A percentile compares a stretch with the other conserved stretches of the same genome.
phyloP scores from a whole-genome alignment of 2,888 invertebrate genomes.

The Hyposoter dolosus region DNA sequence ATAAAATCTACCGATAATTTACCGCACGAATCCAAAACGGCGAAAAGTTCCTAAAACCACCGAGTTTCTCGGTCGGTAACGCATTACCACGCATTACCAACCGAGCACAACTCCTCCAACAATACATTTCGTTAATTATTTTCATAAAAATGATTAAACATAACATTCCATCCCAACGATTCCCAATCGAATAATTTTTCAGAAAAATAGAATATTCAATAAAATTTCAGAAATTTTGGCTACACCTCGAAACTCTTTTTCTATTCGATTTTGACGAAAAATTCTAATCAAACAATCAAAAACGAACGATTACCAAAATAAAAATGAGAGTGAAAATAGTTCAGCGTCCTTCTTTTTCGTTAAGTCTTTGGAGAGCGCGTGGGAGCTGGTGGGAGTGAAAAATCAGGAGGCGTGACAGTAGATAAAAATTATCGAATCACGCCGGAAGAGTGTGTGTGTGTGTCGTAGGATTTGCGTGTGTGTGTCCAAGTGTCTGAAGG shows the following conservation, averaged over 20 bases:
- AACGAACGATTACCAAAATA: too few relatives aligned
- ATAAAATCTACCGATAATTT: neutral
- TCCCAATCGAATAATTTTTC: too few relatives aligned
- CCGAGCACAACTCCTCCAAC: neutral
- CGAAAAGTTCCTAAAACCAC: neutral
- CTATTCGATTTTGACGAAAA: too few relatives aligned
- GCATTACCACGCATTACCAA: neutral
- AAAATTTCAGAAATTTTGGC: too few relatives aligned
- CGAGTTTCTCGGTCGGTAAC: neutral
- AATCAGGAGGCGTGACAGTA: conserved; percentile 81
- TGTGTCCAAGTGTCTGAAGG: conserved; percentile 6
- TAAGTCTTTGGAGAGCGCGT: neutral
- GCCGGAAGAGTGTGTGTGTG: conserved; percentile 76
- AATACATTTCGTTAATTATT: too few relatives aligned
- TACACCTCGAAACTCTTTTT: too few relatives aligned
- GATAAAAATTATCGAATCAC: conserved; percentile 83
- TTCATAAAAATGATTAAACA: too few relatives aligned
- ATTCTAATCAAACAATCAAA: too few relatives aligned
- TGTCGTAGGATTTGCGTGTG: conserved; percentile 61
- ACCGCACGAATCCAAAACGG: neutral
- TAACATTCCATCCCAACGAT: too few relatives aligned
- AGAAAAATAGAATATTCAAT: too few relatives aligned
- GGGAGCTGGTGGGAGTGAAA: conserved; percentile 36
- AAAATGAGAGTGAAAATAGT: too few relatives aligned
- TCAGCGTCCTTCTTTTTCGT: too few relatives aligned